Evolutionary conservation across 1,140 invertebrate genomes (phyloP), one percentile per base, ranked within the genome.

Genomic region (Augochlora pura): DNA sequence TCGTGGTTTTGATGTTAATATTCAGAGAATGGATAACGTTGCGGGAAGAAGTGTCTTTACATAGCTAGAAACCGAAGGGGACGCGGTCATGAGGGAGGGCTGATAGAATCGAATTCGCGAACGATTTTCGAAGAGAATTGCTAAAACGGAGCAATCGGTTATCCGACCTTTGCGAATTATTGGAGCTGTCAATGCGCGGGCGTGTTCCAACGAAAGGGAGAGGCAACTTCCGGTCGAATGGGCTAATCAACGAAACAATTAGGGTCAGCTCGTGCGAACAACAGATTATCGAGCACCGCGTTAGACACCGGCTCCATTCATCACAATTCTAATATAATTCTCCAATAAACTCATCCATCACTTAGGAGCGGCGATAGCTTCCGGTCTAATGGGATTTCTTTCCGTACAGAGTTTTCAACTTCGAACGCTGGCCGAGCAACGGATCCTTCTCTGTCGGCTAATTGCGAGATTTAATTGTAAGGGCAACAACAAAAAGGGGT

Each of bases 341-440:
- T 69, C 18, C 39, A 25, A 77, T 67, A 77, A 69, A 70, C 74
- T 77, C 66, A 70, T 69, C 65, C 73, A 76, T 76, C 65, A 77
- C 68, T 77, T 70, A 62, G 7, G 12, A 12, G 7, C 38, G 49
- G 21, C 57, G 74, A 77, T 60, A 38, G 57, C n/a, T 77, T 70
- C 74, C 54, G 74, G 64, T 68, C 21, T 76, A 68, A 68, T 76
- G 39, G 57, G 42, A 69, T 77, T 62, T 70, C 74, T 60, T 70
- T 77, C 42, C 23, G n/a, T 54, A 39, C 9, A 59, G n/a, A 46
- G 25, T 25, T 57, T 27, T 38, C 39, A 46, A 62, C 54, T 38
- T 32, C n/a, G 39, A 77, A 54, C 66, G 9, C 52, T 66, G 16
- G 16, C 42, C 57, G 54, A 9, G 39, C n/a, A 59, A 77, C 32